phyloP scores from a whole-genome alignment of 2,797 vertebrate genomes.

The Zalophus californianus region DNA sequence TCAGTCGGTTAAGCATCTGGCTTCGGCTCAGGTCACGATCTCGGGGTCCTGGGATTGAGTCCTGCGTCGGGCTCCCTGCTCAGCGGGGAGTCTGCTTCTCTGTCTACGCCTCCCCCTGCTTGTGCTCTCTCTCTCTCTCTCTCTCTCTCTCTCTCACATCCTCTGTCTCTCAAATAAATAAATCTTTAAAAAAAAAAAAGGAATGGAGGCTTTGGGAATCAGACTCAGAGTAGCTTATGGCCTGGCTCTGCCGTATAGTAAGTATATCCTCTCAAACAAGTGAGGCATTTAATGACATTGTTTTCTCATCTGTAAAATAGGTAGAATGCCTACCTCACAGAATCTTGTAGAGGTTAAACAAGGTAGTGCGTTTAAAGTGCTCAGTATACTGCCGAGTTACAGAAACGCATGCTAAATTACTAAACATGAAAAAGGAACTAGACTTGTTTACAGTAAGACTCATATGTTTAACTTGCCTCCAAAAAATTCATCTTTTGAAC shows the following conservation, averaged over 20 bases:
- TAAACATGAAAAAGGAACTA: not conserved
- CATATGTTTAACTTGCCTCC: not conserved
- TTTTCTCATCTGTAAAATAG: not conserved
- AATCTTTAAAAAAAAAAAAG: not conserved
- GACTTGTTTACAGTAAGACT: not conserved
- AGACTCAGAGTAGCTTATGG: not conserved
- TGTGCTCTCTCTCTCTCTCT: too few relatives aligned
- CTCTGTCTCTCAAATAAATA: too few relatives aligned
- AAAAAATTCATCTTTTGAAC: conserved; percentile 17
- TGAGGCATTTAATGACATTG: not conserved
- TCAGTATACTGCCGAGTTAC: not conserved
- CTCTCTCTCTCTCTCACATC: too few relatives aligned
- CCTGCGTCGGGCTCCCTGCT: too few relatives aligned
- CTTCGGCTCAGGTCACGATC: too few relatives aligned
- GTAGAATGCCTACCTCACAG: not conserved
- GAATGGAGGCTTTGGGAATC: not conserved
- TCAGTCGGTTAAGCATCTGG: not conserved
- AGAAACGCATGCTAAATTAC: not conserved
- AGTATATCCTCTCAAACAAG: not conserved
- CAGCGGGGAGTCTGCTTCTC: too few relatives aligned
- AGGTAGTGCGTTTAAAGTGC: not conserved
- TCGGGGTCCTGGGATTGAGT: too few relatives aligned
- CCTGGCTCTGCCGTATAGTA: not conserved
- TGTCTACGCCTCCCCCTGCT: too few relatives aligned
- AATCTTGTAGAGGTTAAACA: not conserved